Evolutionary conservation across 2,113 vertebrate species (phyloP).

Genomic region (Cryptotis parvus): DNA sequence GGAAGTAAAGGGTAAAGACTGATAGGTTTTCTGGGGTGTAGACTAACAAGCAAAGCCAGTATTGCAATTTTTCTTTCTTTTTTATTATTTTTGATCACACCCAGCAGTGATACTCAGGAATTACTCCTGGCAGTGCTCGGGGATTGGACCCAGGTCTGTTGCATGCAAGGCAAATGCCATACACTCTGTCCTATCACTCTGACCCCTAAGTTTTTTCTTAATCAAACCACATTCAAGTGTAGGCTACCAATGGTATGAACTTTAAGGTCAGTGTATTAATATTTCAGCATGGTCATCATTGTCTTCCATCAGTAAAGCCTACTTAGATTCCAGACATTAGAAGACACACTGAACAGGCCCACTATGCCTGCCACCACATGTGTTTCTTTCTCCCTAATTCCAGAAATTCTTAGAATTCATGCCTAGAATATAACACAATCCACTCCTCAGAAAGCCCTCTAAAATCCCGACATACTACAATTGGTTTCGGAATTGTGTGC

Average conservation of each 20-base stretch:
- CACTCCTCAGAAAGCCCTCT: neutral
- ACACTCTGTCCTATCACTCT: too few relatives aligned
- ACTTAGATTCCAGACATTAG: neutral
- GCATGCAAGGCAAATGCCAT: too few relatives aligned
- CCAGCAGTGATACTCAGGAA: too few relatives aligned
- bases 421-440: neutral
- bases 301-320: neutral
- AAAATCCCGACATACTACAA: neutral
- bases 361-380: neutral
- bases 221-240: neutral
- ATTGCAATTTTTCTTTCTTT: neutral
- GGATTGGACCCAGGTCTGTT: too few relatives aligned
- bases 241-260: too few relatives aligned
- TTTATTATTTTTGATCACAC: too few relatives aligned
- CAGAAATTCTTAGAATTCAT: conserved; percentile 17
- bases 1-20: neutral
- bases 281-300: neutral
- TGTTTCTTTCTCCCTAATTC: conserved; percentile 21
- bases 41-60: neutral
- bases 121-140: too few relatives aligned
- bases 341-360: neutral
- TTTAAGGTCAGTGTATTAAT: neutral
- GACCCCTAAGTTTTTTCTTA: too few relatives aligned
- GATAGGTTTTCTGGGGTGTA: neutral
- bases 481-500: neutral